Evolutionary conservation across 2,113 vertebrate species (phyloP).

Genomic region (Trematocara stigmaticum): DNA sequence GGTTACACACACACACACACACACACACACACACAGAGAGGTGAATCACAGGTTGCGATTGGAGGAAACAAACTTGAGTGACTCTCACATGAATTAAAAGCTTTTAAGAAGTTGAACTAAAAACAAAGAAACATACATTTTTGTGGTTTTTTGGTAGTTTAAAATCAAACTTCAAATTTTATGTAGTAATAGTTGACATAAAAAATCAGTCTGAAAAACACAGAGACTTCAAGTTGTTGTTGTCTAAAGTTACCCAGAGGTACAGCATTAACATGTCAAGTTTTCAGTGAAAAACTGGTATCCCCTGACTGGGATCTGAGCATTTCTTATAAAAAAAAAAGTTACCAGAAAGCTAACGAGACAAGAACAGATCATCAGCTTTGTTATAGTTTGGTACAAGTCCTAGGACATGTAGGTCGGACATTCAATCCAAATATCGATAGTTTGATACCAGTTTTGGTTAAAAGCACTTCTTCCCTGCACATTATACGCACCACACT

Average conservation of each 20-base stretch:
- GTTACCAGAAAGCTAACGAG: not conserved
- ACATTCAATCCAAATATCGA: fast-evolving
- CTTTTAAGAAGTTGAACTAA: not conserved
- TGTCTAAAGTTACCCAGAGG: not conserved
- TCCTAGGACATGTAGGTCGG: not conserved
- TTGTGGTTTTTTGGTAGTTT: not conserved
- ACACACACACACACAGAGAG: not conserved
- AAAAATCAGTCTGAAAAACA: not conserved
- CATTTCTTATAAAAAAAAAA: not conserved
- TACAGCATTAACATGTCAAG: not conserved
- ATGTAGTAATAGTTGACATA: not conserved
- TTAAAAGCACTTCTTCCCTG: not conserved
- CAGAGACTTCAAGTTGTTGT: not conserved
- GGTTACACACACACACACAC: not conserved
- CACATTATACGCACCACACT: fast-evolving
- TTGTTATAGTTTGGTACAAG: slow-evolving; percentile 1
- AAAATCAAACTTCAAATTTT: not conserved
- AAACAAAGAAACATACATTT: not conserved
- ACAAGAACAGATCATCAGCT: not conserved
- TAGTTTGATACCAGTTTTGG: not conserved
- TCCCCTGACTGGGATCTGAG: not conserved
- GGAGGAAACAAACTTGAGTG: not conserved
- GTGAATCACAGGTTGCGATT: not conserved
- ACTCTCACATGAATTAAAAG: not conserved
- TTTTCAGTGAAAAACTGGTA: fast-evolving